Evolutionary conservation across 92 coral and sea anemone species (phyloP).

Genomic region (Anthopleura xanthogrammica): DNA sequence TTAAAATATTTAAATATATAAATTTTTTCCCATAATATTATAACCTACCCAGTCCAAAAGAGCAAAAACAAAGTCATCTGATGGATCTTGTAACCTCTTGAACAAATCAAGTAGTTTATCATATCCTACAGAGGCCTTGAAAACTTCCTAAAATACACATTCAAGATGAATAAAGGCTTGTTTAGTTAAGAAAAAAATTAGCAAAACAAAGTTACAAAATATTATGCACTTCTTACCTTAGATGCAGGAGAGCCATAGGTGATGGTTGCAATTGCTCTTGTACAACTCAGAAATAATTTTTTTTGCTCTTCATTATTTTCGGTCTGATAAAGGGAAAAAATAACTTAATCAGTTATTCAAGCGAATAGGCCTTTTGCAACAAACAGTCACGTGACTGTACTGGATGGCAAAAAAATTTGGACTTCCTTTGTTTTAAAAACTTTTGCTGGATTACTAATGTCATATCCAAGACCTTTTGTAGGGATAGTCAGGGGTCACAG

Average conservation of each 20-base stretch:
- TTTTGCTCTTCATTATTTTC: constrained; percentile 55
- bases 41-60: constrained; percentile 82
- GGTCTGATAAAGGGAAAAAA: constrained; percentile 37
- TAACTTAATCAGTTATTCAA: background rate
- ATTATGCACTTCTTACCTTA: constrained; percentile 50
- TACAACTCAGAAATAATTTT: constrained; percentile 59
- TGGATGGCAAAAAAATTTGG: no score
- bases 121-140: constrained; percentile 78
- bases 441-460: no score
- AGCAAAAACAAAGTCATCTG: constrained; percentile 57
- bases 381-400: background rate
- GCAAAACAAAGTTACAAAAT: no score
- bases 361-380: background rate
- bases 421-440: no score
- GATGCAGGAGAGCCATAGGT: constrained; percentile 77
- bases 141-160: constrained; percentile 65
- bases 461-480: no score
- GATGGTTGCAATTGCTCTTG: constrained; percentile 65
- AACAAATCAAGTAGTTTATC: constrained; percentile 53
- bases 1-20: no score
- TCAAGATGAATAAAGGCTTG: no score
- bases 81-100: constrained; percentile 55
- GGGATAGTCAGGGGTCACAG: no score
- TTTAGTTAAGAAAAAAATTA: no score
- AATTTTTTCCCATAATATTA: no score